A percentile compares a stretch with the other conserved stretches of the same genome.
These are phyloP conservation scores for Drosophila paramelanica DNA, from an alignment of 2,888 invertebrate species.

Conservation along the genomic window DNA sequence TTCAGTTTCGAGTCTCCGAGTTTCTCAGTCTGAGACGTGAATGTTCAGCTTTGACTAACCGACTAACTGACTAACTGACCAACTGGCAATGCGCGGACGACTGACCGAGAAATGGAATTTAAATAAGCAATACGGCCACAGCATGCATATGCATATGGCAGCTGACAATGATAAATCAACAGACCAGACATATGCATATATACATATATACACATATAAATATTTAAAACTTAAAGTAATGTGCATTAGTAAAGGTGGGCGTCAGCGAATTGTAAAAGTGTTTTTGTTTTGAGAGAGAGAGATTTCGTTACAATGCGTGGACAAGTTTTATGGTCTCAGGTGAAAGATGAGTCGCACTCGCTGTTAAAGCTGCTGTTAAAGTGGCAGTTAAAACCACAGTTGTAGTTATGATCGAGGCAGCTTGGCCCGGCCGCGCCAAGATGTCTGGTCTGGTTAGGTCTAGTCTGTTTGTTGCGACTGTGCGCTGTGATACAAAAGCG, in stretches of 20 bases:
- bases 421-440: constrained; percentile 60
- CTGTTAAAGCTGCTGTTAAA: constrained; percentile 2
- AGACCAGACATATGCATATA: constrained; percentile 36
- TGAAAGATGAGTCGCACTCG: constrained; percentile 59
- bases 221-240: constrained; percentile 17
- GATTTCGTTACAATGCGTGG: constrained; percentile 57
- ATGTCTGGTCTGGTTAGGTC: constrained; percentile 61
- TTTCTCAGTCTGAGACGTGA: constrained; percentile 18
- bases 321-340: constrained; percentile 50
- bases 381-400: constrained; percentile 1
- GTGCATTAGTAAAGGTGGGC: constrained; percentile 52
- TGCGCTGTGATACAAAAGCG: constrained; percentile 52
- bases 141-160: constrained; percentile 62
- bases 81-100: constrained; percentile 41
- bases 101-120: constrained; percentile 67
- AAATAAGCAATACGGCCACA: constrained; percentile 56
- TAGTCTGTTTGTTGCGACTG: constrained; percentile 24
- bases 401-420: constrained; percentile 5
- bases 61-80: constrained; percentile 38
- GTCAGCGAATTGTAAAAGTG: constrained; percentile 54
- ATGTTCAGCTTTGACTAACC: constrained; percentile 6
- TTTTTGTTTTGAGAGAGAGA: constrained; percentile 10
- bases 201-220: constrained; percentile 1
- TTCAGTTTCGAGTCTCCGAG: constrained; percentile 39
- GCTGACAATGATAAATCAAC: constrained; percentile 72